Percentiles rank a stretch among this genome's conserved stretches.
phyloP scores from a whole-genome alignment of 2,113 vertebrate species.

The Pollachius pollachius region DNA sequence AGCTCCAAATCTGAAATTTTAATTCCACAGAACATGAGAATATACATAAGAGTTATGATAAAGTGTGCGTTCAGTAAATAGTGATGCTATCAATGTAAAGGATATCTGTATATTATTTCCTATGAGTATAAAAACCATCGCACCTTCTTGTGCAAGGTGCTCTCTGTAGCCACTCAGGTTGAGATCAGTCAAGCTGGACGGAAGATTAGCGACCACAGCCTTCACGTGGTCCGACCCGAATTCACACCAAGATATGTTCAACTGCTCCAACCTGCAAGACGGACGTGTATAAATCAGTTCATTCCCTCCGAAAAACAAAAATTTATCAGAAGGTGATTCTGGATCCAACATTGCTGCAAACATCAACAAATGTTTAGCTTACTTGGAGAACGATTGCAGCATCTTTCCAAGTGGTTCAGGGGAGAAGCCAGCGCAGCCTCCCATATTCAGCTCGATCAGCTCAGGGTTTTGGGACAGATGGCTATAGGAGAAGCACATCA shows the following conservation, averaged over 20 bases:
- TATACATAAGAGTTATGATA: too few relatives aligned
- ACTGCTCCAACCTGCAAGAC: constrained; percentile 74
- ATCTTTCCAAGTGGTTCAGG: constrained; percentile 71
- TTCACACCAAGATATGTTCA: constrained; percentile 92
- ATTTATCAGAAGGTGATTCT: background rate
- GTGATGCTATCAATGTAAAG: too few relatives aligned
- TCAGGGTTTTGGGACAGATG: constrained; percentile 75
- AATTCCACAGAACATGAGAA: background rate
- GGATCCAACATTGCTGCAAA: background rate
- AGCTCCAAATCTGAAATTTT: constrained; percentile 78
- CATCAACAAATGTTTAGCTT: constrained; percentile 9
- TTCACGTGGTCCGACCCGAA: constrained; percentile 81
- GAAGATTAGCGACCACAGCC: constrained; percentile 69
- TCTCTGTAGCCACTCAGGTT: constrained; percentile 95
- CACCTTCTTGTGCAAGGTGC: constrained; percentile 81
- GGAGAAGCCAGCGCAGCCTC: constrained; percentile 84
- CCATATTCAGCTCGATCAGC: constrained; percentile 84
- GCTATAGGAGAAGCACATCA: constrained; percentile 54
- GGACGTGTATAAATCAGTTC: background rate
- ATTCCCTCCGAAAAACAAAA: background rate
- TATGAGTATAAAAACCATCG: constrained; percentile 13
- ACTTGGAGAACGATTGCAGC: constrained; percentile 80
- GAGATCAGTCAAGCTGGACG: constrained; percentile 74
- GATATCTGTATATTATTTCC: too few relatives aligned
- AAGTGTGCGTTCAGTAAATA: background rate